Evolutionary conservation across 2,888 invertebrate species (phyloP).

Genomic region (Oligia strigilis): DNA sequence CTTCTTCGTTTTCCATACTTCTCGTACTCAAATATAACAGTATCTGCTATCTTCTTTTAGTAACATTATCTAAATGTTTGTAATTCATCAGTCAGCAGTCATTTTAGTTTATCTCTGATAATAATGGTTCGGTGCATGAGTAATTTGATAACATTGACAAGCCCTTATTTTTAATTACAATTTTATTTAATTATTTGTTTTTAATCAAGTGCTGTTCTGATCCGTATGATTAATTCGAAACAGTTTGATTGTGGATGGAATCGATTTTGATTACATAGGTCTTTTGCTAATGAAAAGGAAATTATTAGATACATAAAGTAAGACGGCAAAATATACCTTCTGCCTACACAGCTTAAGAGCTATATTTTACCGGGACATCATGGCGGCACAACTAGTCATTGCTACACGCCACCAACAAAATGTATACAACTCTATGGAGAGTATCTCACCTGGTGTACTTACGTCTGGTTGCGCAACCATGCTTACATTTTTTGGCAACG

Average conservation of each 20-base stretch:
- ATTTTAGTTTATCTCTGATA: slow-evolving; percentile 55
- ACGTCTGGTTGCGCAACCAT: no score
- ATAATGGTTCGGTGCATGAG: slow-evolving; percentile 37
- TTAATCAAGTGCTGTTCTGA: neutral
- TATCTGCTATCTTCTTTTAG: slow-evolving; percentile 13
- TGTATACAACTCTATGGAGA: no score
- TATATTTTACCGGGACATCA: no score
- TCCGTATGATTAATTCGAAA: neutral
- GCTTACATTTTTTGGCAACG: no score
- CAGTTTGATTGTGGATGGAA: neutral
- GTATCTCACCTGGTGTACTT: no score
- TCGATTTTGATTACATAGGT: slow-evolving; percentile 8
- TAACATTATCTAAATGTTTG: slow-evolving; percentile 26
- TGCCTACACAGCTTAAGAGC: no score
- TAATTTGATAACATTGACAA: slow-evolving; percentile 48
- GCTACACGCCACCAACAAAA: no score
- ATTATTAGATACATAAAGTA: neutral
- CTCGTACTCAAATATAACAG: slow-evolving; percentile 13
- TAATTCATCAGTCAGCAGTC: slow-evolving; percentile 30
- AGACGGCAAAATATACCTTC: no score
- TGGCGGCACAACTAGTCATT: no score
- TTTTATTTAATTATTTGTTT: neutral
- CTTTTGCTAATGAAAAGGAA: neutral
- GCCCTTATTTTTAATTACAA: neutral
- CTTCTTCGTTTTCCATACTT: neutral